Conservation (phyloP, 92 coral and sea anemone species). For the Actinostola sp. region DNA sequence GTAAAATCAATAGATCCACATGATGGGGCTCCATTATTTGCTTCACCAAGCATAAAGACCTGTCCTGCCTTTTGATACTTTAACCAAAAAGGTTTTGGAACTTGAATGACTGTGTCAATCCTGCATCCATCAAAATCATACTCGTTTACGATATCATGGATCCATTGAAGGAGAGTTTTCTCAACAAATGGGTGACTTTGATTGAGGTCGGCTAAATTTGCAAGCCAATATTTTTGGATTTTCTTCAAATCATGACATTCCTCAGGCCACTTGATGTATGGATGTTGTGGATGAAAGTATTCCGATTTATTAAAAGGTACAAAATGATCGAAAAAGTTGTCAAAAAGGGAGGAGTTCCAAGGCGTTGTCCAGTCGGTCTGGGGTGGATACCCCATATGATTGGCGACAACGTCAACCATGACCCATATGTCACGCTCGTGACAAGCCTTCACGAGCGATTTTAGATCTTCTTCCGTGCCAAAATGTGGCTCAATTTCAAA, state of each 20-base stretch:
- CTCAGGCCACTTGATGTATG: constrained; percentile 78
- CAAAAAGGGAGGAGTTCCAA: constrained; percentile 31
- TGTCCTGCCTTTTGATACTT: constrained; percentile 65
- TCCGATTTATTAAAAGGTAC: constrained; percentile 64
- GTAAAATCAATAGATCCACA: constrained; percentile 72
- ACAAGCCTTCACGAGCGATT: constrained; percentile 64
- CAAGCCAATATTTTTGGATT: constrained; percentile 71
- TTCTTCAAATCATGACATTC: constrained; percentile 69
- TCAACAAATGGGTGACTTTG: constrained; percentile 71
- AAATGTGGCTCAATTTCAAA: constrained; percentile 74
- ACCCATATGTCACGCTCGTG: constrained; percentile 82
- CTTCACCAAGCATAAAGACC: constrained; percentile 78
- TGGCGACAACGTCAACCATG: constrained; percentile 81
- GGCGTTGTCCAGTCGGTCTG: constrained; percentile 47
- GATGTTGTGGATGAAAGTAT: constrained; percentile 64
- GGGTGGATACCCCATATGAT: constrained; percentile 81
- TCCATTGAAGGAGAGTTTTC: constrained; percentile 57
- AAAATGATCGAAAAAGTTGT: constrained; percentile 33
- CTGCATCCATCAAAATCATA: constrained; percentile 77
- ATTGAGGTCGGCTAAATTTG: constrained; percentile 69
- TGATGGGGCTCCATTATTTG: constrained; percentile 76
- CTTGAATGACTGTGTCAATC: constrained; percentile 77
- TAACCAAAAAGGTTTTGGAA: constrained; percentile 75
- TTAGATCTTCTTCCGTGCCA: constrained; percentile 70
- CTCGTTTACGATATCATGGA: constrained; percentile 51